These are phyloP conservation scores for Sebastiscus tertius DNA, from an alignment of 2,797 vertebrate genomes.

Conservation along the genomic window DNA sequence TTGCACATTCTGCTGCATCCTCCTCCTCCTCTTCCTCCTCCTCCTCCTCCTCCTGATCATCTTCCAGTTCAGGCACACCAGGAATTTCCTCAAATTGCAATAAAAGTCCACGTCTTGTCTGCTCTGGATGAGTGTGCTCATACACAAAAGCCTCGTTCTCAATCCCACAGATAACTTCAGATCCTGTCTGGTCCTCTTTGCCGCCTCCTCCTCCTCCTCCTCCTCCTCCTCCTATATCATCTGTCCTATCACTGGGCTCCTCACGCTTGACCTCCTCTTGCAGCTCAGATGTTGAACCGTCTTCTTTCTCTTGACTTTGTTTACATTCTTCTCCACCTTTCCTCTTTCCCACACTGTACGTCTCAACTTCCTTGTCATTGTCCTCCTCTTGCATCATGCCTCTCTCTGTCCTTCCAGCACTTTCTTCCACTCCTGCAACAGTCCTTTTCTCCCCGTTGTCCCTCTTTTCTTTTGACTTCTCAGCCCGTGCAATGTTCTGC, in stretches of 20 bases:
- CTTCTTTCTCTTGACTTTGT: conserved; percentile 11
- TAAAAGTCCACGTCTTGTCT: conserved; percentile 15
- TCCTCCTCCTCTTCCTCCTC: conserved; percentile 61
- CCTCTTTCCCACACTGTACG: neutral
- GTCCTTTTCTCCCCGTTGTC: conserved; percentile 27
- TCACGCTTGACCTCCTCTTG: conserved; percentile 24
- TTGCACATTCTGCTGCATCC: conserved; percentile 35
- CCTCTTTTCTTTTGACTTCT: conserved; percentile 41
- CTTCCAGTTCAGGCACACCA: conserved; percentile 84
- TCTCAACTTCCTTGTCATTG: neutral
- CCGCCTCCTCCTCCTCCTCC: neutral
- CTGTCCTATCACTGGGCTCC: conserved; percentile 5
- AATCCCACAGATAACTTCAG: conserved; percentile 76
- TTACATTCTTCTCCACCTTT: conserved; percentile 10
- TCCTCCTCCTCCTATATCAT: conserved; percentile 10
- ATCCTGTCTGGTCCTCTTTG: conserved; percentile 64
- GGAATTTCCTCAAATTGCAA: conserved; percentile 85
- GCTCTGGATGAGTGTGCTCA: conserved; percentile 70
- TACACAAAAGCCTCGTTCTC: conserved; percentile 86
- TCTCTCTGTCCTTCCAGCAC: conserved; percentile 4
- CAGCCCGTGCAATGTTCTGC: conserved; percentile 35
- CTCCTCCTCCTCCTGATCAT: conserved; percentile 73
- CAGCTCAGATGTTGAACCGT: conserved; percentile 2
- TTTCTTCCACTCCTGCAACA: conserved; percentile 23
- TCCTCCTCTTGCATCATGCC: conserved; percentile 29